Evolutionary conservation across 2,797 vertebrate species (phyloP), one percentile per base, ranked within the genome.

Genomic region (Sebastes itinus): DNA sequence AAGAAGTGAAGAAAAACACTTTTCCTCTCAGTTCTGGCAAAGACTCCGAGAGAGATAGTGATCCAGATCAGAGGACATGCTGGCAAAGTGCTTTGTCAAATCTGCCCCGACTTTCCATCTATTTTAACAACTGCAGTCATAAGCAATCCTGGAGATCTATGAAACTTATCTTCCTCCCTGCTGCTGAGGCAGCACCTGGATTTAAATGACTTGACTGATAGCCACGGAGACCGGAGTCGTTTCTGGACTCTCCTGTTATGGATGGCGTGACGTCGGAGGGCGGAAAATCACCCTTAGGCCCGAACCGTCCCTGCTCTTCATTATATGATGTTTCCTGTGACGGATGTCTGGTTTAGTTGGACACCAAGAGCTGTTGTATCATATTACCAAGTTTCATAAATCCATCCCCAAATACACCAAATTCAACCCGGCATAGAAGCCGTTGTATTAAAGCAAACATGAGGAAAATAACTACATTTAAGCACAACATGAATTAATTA

Each of bases 151-250:
- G 77, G 42, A 92, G 88, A 89, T 89, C 83, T 89, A 77, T 89
- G 87, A 90, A 90, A 84, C 60, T 1, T 52, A 72, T 86, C 79
- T 78, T 63, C 59, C 69, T 27, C 58, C 62, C 74, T 1, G 77
- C 77, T 90, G 91, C 91, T 90, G 91, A 93, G 83, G 82, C 89
- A 90, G 91, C 90, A 87, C 82, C 86, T 89, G 88, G 83, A 77
- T 86, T 88, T 83, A 87, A 92, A 92, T 82, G 81, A 80, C 80
- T 87, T 55, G 14, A 65, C 80, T 77, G 74, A 80, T 65, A 27
- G 84, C 79, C 69, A 49, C 49, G 54, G 59, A 80, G 72, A 75
- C 38, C 4, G 65, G 65, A 86, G 83, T 87, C 72, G 46, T 77
- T 76, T 68, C 69, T 72, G 68, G 72, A 46, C 18, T 25, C 69